Base-by-base conservation (phyloP, 2,797 vertebrate species). In the Pampus argenteus region DNA sequence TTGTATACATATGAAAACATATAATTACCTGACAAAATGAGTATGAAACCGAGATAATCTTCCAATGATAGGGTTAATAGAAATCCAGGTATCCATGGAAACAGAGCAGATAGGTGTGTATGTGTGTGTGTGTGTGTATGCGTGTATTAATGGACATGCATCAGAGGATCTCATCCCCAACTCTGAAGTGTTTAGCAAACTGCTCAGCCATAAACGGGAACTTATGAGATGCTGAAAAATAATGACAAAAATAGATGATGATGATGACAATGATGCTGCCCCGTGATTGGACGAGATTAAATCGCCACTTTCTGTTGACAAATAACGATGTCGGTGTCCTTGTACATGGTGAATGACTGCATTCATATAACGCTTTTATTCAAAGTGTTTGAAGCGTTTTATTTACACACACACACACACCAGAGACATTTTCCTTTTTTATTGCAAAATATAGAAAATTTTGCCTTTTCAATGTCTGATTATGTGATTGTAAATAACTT, bases 61-160 rank as follows among this genome's bases (percentile, higher is more conserved):
- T 65, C 10, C 20, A 45, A 54, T 29, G 31, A 50, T 77, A 56
- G 69, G 66, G 64, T 81, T 82, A 71, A 82, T 76, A 57, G 49
- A 80, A 79, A 63, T 10, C 38, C 57, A 58, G 76, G 83, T 86
- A 62, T 61, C 76, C 77, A 83, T 87, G 68, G 79, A 66, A 84
- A 87, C 75, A 52, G 67, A 76, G 59, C 11, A 55, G n/a, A 29
- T n/a, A 51, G 15, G 55, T 65, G 34, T 64, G 38, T 29, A 28
- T 63, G 42, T 56, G 49, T 74, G 31, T 31, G 18, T 66, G 62
- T 54, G 4, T 74, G 40, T 67, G 17, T 22, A 31, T 55, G 55
- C 65, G 42, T 34, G 55, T 50, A n/a, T 59, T 17, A 17, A 56
- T 29, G 18, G 18, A 40, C 14, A 15, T 31, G 6, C 10, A 52